Percentiles rank a stretch among this genome's conserved stretches.
These are phyloP conservation scores for Zophobas morio DNA, from an alignment of 1,140 invertebrate species.

Conservation along the genomic window DNA sequence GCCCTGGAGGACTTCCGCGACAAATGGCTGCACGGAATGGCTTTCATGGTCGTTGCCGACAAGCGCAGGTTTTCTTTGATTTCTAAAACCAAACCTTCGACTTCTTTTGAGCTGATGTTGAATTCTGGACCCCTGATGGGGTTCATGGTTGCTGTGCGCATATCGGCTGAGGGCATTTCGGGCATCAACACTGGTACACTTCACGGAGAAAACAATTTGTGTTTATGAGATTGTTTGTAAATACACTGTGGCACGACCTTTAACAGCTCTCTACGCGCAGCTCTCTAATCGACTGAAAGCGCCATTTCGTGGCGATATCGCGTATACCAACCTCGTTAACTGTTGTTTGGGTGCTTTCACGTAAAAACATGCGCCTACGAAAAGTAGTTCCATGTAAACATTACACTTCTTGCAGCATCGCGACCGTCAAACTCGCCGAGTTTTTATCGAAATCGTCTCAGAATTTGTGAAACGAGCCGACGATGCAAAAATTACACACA, in stretches of 20 bases:
- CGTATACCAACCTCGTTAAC: slow-evolving; percentile 54
- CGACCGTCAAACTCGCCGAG: not conserved
- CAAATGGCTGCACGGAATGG: slow-evolving; percentile 62
- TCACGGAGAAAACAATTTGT: not conserved
- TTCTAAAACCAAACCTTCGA: slow-evolving; percentile 79
- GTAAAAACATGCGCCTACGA: slow-evolving; percentile 58
- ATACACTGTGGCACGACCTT: slow-evolving; percentile 16
- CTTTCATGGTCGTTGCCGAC: slow-evolving; percentile 66
- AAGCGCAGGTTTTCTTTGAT: slow-evolving; percentile 80
- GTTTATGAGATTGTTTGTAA: slow-evolving; percentile 30
- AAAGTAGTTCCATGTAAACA: slow-evolving; percentile 63
- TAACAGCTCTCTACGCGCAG: slow-evolving; percentile 5
- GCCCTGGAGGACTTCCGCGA: slow-evolving; percentile 69
- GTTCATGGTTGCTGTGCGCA: slow-evolving; percentile 57
- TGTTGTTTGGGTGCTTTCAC: slow-evolving; percentile 63
- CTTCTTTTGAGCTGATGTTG: slow-evolving; percentile 64
- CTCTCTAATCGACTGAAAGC: slow-evolving; percentile 45
- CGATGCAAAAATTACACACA: not conserved
- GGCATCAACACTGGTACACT: slow-evolving; percentile 28
- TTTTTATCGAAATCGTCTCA: not conserved
- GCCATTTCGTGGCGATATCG: slow-evolving; percentile 17
- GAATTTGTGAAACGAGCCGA: too few relatives aligned
- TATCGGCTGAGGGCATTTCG: slow-evolving; percentile 65
- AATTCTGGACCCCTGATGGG: slow-evolving; percentile 58
- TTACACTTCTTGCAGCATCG: not conserved